phyloP scores from a whole-genome alignment of 2,113 vertebrate genomes.

The Brachyhypopomus gauderio region DNA sequence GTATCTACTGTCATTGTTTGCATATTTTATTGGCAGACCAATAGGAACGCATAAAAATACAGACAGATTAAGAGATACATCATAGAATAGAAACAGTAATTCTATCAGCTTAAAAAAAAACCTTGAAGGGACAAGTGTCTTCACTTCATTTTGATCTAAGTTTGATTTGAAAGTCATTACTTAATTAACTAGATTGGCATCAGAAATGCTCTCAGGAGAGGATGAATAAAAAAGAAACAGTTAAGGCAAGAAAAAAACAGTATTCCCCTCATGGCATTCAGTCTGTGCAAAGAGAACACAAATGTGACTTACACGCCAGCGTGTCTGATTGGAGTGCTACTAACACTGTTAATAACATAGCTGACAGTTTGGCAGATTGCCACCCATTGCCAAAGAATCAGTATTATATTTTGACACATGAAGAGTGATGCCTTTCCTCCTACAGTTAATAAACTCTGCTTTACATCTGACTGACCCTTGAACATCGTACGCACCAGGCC shows the following conservation, averaged over 20 bases:
- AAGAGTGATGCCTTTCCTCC: conserved; percentile 62
- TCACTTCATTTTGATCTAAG: conserved; percentile 64
- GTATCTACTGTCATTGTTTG: conserved; percentile 4
- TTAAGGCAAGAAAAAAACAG: conserved; percentile 60
- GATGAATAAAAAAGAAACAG: conserved; percentile 61
- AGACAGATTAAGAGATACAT: conserved; percentile 49
- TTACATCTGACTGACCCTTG: conserved; percentile 59
- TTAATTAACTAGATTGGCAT: conserved; percentile 72
- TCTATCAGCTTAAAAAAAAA: conserved; percentile 46
- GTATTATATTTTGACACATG: conserved; percentile 68
- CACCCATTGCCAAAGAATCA: conserved; percentile 57
- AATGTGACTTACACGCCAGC: conserved; percentile 66
- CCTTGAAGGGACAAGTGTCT: conserved; percentile 60
- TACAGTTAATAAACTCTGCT: conserved; percentile 65
- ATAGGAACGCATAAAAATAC: conserved; percentile 2
- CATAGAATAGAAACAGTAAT: conserved; percentile 5
- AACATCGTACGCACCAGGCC: conserved; percentile 46
- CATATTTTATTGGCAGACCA: conserved; percentile 30
- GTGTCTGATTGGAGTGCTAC: conserved; percentile 65
- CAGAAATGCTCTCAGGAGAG: conserved; percentile 50
- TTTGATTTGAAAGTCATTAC: conserved; percentile 70
- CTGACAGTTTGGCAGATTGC: conserved; percentile 65
- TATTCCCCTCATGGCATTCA: conserved; percentile 38
- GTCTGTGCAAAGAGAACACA: conserved; percentile 40
- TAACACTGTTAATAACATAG: conserved; percentile 65